These are phyloP conservation scores for Lacerta bilineata DNA, from an alignment of 2,797 vertebrate genomes.

Conservation along the genomic window DNA sequence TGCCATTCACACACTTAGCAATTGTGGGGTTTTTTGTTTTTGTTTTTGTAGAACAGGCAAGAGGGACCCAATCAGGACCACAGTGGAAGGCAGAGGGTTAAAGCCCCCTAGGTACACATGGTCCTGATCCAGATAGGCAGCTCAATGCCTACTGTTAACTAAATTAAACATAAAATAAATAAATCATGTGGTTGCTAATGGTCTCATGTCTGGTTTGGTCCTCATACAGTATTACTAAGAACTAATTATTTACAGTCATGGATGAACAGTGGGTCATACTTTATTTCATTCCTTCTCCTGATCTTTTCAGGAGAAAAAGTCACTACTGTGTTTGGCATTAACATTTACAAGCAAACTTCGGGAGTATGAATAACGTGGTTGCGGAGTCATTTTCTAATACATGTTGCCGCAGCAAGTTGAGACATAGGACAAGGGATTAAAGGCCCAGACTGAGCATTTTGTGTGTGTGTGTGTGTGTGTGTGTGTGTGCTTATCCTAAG, in stretches of 20 bases:
- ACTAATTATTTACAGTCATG: background rate
- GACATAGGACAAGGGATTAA: background rate
- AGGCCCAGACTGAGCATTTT: background rate
- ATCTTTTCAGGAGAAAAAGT: background rate
- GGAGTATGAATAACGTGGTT: background rate
- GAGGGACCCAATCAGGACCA: background rate
- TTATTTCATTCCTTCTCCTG: background rate
- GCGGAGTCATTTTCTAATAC: constrained; percentile 15
- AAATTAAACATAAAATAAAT: no score
- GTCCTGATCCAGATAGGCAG: no score
- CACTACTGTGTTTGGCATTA: background rate
- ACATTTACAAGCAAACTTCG: background rate
- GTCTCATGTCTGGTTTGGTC: background rate
- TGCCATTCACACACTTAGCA: background rate
- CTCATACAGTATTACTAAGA: background rate
- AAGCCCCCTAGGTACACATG: background rate
- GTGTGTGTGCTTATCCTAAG: background rate
- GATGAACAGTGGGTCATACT: no score
- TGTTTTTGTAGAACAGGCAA: background rate
- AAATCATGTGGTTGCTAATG: background rate
- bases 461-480: no score
- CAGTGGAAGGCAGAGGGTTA: background rate
- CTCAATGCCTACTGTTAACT: background rate
- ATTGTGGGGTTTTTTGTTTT: background rate
- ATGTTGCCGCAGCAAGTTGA: background rate